A percentile compares a stretch with the other conserved stretches of the same genome.
Evolutionary conservation across 2,797 vertebrate species (phyloP).

Genomic region (Crocidura indochinensis): DNA sequence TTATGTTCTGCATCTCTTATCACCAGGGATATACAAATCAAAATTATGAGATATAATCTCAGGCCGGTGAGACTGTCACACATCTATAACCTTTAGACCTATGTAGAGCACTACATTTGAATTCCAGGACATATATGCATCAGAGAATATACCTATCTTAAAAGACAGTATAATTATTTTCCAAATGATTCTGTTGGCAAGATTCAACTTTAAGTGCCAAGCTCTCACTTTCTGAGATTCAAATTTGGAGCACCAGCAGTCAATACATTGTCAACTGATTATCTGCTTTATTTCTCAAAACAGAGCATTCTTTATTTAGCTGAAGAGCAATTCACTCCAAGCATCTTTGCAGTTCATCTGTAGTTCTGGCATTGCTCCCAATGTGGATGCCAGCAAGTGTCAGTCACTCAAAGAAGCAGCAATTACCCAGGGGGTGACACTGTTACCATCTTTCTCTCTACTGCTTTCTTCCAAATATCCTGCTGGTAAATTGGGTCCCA

Average conservation of each 20-base stretch:
- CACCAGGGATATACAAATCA: too few relatives aligned
- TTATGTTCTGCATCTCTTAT: too few relatives aligned
- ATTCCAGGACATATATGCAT: background rate
- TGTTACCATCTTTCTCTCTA: conserved; percentile 31
- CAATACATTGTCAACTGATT: conserved; percentile 46
- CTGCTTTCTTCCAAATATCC: conserved; percentile 66
- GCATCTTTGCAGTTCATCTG: background rate
- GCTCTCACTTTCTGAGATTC: background rate
- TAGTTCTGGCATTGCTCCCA: conserved; percentile 59
- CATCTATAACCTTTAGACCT: background rate
- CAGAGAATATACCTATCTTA: background rate
- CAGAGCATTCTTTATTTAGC: background rate
- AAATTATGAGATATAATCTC: too few relatives aligned
- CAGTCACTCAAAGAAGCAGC: background rate
- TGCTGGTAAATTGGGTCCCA: conserved; percentile 58
- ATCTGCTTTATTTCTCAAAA: background rate
- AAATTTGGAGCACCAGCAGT: background rate
- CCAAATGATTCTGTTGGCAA: conserved; percentile 59
- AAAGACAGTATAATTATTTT: background rate
- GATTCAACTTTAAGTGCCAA: background rate
- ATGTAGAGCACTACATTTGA: background rate
- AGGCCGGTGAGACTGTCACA: too few relatives aligned
- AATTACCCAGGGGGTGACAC: fast-evolving
- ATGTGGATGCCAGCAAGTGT: fast-evolving
- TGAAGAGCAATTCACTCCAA: conserved; percentile 4